Conservation (phyloP, 2,888 invertebrate species). For the Campoplex capitator region DNA sequence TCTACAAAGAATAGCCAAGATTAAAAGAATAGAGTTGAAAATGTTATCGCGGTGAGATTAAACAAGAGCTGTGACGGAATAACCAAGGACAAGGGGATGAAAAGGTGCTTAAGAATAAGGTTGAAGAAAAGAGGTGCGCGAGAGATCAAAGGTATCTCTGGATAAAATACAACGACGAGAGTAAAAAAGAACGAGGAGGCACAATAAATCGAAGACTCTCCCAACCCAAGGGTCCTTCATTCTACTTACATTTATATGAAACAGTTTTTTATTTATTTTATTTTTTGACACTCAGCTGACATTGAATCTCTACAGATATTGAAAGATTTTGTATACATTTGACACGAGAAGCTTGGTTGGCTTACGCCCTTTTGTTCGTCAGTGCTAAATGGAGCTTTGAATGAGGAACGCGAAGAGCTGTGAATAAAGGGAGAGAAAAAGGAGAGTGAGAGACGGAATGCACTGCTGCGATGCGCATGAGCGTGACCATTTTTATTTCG, state of each 20-base stretch:
- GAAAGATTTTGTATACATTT: neutral
- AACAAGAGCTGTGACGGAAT: conserved; percentile 2
- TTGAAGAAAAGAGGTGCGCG: conserved; percentile 36
- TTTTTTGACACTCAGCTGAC: neutral
- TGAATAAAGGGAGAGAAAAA: conserved; percentile 16
- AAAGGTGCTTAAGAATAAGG: neutral
- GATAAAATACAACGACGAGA: conserved; percentile 32
- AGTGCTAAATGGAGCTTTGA: conserved; percentile 31
- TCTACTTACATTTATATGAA: conserved; percentile 52
- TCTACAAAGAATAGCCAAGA: conserved; percentile 7
- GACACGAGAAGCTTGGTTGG: neutral
- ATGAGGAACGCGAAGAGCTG: conserved; percentile 28
- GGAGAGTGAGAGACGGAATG: neutral
- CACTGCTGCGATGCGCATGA: conserved; percentile 35
- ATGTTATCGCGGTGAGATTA: conserved; percentile 25
- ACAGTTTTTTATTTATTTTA: conserved; percentile 26
- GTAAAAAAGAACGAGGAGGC: conserved; percentile 23
- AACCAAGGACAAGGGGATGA: conserved; percentile 13
- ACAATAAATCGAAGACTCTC: conserved; percentile 55
- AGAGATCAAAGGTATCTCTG: conserved; percentile 50
- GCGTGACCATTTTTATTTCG: conserved; percentile 59
- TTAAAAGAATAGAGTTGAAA: conserved; percentile 19
- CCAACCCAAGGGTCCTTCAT: conserved; percentile 30
- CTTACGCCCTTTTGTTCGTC: conserved; percentile 1
- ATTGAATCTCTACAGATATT: neutral